Evolutionary conservation across 2,888 invertebrate species (phyloP).

Genomic region (Leptinotarsa peninsularis): DNA sequence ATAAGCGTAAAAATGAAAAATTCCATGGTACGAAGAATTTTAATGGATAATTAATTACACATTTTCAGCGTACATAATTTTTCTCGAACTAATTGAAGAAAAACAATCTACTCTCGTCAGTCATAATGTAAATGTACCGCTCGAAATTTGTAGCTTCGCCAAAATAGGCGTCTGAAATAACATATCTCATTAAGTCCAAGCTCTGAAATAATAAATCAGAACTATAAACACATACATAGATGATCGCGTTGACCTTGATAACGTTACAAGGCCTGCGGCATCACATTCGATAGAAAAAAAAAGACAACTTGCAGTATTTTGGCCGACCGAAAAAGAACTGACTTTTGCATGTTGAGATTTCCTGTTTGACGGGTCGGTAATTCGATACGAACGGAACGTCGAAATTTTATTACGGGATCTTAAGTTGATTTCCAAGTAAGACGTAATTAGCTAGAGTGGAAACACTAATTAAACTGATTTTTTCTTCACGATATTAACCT

Average conservation of each 20-base stretch:
- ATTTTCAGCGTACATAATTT: no score
- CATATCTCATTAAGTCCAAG: background rate
- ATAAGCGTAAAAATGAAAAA: no score
- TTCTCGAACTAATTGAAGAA: no score
- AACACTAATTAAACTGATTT: no score
- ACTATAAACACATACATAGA: slow-evolving; percentile 36
- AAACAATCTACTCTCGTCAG: background rate
- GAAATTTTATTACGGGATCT: slow-evolving; percentile 19
- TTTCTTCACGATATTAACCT: no score
- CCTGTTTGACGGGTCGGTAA: slow-evolving; percentile 52
- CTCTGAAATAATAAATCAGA: slow-evolving; percentile 35
- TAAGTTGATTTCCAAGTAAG: background rate
- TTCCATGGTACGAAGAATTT: no score
- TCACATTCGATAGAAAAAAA: slow-evolving; percentile 46
- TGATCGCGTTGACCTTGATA: slow-evolving; percentile 46
- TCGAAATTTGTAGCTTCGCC: slow-evolving; percentile 1
- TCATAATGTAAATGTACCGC: background rate
- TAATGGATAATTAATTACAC: no score
- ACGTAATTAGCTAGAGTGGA: no score
- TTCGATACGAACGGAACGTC: slow-evolving; percentile 33
- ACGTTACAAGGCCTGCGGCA: slow-evolving; percentile 42
- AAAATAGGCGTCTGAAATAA: background rate
- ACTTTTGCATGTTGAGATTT: slow-evolving; percentile 52
- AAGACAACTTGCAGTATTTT: slow-evolving; percentile 49
- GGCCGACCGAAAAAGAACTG: slow-evolving; percentile 45